Base-by-base conservation (phyloP, 2,797 vertebrate genomes). In the Prunella strophiata region DNA sequence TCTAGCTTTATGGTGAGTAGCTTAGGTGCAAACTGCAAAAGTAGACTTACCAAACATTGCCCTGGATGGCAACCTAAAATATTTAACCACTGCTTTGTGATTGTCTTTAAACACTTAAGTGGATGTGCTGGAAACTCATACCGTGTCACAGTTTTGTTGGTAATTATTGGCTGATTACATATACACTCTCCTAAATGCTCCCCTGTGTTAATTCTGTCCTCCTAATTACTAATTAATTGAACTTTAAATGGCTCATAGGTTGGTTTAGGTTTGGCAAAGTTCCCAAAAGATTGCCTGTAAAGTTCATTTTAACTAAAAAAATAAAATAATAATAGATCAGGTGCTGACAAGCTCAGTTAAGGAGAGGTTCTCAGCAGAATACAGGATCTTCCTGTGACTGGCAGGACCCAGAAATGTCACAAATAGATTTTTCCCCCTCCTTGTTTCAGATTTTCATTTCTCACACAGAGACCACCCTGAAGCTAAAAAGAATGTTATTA, bases 191-290 rank as follows among this genome's bases (percentile, higher is more conserved):
- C 92, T 91, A 91, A 96, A 79, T 86, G 59, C 16, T 95, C 79
- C 72, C 57, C 47, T 72, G 70, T 93, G 82, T 93, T 91, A 86
- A 66, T 88, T 86, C 61, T 84, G 79, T 79, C 89, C 79, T 92
- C 66, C 88, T 93, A 88, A 93, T 91, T 83, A 55, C 85, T 73
- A 86, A 96, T 90, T 95, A 91, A 93, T 88, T 85, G 76, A 93
- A 93, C 79, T 92, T 86, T 81, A 75, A 90, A 90, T 92, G 67
- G 32, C 79, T 93, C 5, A 4, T 90, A 88, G 34, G 62, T 94
- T 84, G 73, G 72, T 73, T 94, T 70, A 57, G 63, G 51, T 66
- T 78, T 94, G 76, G 88, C 62, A 88, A 81, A 84, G 74, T 62
- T 93, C 73, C 85, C 38, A 76, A 86, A 94, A 86, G 65, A 81